A percentile compares a stretch with the other conserved stretches of the same genome.
Evolutionary conservation across 1,140 invertebrate genomes (phyloP).

Genomic region (Propsilocerus akamusi): DNA sequence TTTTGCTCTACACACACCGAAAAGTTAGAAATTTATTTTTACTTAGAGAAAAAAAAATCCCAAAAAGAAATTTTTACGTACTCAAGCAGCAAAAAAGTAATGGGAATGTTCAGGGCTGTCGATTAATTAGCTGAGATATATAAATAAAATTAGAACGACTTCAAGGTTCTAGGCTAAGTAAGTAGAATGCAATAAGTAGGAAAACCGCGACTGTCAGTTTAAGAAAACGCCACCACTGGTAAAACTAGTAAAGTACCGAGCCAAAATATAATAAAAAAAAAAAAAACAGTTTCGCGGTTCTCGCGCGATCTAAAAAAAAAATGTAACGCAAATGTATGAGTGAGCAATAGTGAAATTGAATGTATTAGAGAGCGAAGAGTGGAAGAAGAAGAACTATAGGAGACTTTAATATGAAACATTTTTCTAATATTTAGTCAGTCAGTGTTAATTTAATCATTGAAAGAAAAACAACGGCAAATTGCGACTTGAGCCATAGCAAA

Average conservation of each 20-base stretch:
- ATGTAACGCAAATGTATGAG: no score
- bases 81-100: no score
- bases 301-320: background rate
- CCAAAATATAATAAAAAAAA: background rate
- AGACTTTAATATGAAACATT: conserved; percentile 4
- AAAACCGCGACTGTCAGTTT: no score
- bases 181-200: no score
- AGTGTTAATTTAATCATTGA: conserved; percentile 4
- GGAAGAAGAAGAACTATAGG: background rate
- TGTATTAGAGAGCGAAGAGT: no score
- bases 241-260: no score
- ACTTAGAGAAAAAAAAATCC: conserved; percentile 2
- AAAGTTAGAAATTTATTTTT: conserved; percentile 2
- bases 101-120: no score
- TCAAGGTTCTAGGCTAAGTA: no score
- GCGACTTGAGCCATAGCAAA: background rate
- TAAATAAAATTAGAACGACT: no score
- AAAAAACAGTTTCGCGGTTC: background rate
- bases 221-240: no score
- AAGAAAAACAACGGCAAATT: conserved; percentile 1
- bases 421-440: conserved; percentile 3
- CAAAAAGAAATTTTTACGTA: conserved; percentile 1
- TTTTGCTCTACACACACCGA: background rate
- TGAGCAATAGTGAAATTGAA: background rate
- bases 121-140: no score